Evolutionary conservation across 2,797 vertebrate species (phyloP), one percentile per base, ranked within the genome.

Genomic region (Rhinichthys osculus): DNA sequence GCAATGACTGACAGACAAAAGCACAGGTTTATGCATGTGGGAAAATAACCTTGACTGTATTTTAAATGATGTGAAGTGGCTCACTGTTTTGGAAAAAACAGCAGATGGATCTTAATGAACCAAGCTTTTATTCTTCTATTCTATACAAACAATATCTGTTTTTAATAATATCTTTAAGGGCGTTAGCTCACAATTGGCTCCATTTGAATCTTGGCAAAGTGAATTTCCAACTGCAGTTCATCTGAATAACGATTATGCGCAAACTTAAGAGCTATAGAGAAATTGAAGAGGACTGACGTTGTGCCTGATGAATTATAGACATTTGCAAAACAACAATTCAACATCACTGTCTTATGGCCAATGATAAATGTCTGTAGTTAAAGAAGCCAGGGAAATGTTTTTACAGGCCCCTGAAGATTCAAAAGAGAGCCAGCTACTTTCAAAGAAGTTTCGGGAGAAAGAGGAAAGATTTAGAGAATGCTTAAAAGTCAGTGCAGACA

Each of bases 51-150:
- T 64, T 78, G 47, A 9, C 72, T 42, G 38, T 54, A 47, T 40
- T 33, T 82, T 72, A 23, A 82, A 78, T 38, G 10, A 67, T 52
- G 44, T 77, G 62, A 74, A 84, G 40, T 23, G 67, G 57, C 76
- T 52, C 35, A 47, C 21, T 74, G 71, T 76, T 76, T 50, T 81
- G 70, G 71, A 38, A 59, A 57, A 76, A 69, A 86, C 87, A 89
- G 87, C 44, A 88, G 84, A 87, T 86, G 84, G 88, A 87, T 87
- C 85, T 88, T 90, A 81, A 62, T 84, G 66, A 47, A 82, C 70
- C 77, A 66, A 78, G 77, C 64, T 74, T 87, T 83, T 27, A 35
- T 83, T 81, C 70, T 83, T 80, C 76, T n/a, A n/a, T n/a, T n/a
- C n/a, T n/a, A 77, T 44, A 67, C 21, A 82, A 79, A 66, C 19